Percentiles rank a stretch among this genome's conserved stretches.
These are phyloP conservation scores for Lepidochrysops patricia DNA, from an alignment of 2,888 invertebrate species.

Conservation along the genomic window DNA sequence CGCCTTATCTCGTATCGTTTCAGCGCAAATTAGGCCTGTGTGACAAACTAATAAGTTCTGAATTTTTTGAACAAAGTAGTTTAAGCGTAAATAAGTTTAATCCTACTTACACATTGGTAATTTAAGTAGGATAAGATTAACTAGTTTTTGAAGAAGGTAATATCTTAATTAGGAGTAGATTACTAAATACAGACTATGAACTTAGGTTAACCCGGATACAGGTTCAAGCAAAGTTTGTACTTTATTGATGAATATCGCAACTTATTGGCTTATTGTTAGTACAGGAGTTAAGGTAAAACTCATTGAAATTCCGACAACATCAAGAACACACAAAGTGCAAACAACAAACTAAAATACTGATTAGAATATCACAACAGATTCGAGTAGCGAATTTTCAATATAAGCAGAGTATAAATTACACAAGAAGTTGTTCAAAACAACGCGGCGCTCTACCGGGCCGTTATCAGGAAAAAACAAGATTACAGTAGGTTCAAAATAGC, in stretches of 20 bases:
- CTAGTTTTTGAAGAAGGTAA: no score
- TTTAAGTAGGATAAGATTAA: no score
- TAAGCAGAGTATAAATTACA: neutral
- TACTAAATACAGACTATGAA: no score
- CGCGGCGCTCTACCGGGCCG: neutral
- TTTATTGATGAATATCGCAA: neutral
- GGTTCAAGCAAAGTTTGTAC: neutral
- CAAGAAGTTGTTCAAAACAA: neutral
- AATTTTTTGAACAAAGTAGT: no score
- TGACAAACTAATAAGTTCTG: no score
- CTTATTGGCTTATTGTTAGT: neutral
- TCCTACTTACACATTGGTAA: no score
- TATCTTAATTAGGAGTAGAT: no score
- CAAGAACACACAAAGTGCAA: neutral
- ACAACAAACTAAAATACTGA: constrained; percentile 7
- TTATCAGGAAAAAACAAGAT: neutral
- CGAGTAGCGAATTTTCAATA: neutral
- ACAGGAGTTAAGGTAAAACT: neutral
- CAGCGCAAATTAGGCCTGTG: no score
- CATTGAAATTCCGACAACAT: constrained; percentile 8
- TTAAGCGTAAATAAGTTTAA: no score
- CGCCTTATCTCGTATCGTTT: no score
- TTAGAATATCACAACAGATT: constrained; percentile 7
- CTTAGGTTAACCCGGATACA: neutral
- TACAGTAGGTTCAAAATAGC: neutral